Base-by-base conservation (phyloP, 2,797 vertebrate genomes). In the Chloroceryle amazona region DNA sequence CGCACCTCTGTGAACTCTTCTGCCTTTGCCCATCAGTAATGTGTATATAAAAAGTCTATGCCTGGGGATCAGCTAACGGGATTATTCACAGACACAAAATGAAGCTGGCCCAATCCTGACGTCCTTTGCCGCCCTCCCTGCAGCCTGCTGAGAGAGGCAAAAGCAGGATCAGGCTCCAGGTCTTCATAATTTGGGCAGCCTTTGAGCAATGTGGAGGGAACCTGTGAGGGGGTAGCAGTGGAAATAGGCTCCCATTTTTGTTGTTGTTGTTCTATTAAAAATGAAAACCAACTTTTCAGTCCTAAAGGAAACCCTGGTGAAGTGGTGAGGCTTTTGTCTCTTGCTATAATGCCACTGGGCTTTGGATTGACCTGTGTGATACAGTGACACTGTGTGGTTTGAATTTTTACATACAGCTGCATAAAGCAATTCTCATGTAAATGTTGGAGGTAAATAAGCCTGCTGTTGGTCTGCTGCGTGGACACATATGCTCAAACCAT, bases 361-460 rank as follows among this genome's bases (percentile, higher is more conserved):
- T 97, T 80, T 49, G 85, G 95, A 90, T 94, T 98, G 98, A 98
- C 97, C 97, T 95, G 93, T 19, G 28, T 75, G 75, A 90, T 97
- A 95, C 96, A 97, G 98, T 95, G 97, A 98, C 96, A 93, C 91
- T 91, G 90, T 96, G 94, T 31, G 91, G 97, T 96, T 97, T 97
- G 97, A 96, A 98, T 98, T 98, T 98, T 98, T 98, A 98, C 98
- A 98, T 98, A 98, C 98, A 98, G 98, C 97, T 98, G 97, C 97
- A 96, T 97, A 98, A 97, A 97, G 97, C 97, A 96, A 98, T 98
- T 98, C 97, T 97, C 94, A 98, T 98, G 98, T 97, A 98, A 97
- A 98, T 98, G 94, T 94, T 95, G 96, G 97, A 97, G 96, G 97
- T 97, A 97, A 96, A 97, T 94, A 97, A 96, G 97, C 97, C 96